phyloP scores from a whole-genome alignment of 1,140 invertebrate species.

The Uloborus diversus region DNA sequence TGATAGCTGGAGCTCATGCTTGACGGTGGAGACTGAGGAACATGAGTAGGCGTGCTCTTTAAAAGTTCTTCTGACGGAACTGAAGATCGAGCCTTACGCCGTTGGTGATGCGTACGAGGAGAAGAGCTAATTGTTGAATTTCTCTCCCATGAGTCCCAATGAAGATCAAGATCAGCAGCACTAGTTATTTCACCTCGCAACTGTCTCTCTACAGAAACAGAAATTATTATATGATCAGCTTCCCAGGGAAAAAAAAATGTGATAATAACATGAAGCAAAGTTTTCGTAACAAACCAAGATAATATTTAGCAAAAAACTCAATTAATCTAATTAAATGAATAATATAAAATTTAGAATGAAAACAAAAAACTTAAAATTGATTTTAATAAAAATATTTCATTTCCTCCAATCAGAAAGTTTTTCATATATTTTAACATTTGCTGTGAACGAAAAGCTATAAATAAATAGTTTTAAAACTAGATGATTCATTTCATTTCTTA shows the following conservation, averaged over 20 bases:
- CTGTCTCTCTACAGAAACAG: slow-evolving; percentile 70
- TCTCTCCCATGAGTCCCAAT: slow-evolving; percentile 92
- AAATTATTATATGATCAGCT: not conserved
- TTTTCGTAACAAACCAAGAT: not conserved
- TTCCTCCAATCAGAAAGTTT: too few relatives aligned
- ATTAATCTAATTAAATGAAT: too few relatives aligned
- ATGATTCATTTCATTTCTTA: too few relatives aligned
- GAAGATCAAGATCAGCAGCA: slow-evolving; percentile 74
- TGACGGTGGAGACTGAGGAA: slow-evolving; percentile 59
- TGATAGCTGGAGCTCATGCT: slow-evolving; percentile 57
- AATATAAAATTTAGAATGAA: too few relatives aligned
- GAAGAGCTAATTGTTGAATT: slow-evolving; percentile 68
- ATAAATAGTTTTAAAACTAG: too few relatives aligned
- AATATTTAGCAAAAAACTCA: not conserved
- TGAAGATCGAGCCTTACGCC: slow-evolving; percentile 69
- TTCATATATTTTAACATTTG: too few relatives aligned
- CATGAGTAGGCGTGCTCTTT: slow-evolving; percentile 61
- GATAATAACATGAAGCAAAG: too few relatives aligned
- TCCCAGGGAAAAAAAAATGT: too few relatives aligned
- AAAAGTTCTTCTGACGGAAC: slow-evolving; percentile 72
- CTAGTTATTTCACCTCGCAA: slow-evolving; percentile 69
- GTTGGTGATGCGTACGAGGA: slow-evolving; percentile 69
- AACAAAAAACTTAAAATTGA: too few relatives aligned
- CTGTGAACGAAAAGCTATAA: too few relatives aligned
- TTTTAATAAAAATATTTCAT: too few relatives aligned